Percentiles rank a stretch among this genome's conserved stretches.
These are phyloP conservation scores for Lasioglossum calceatum DNA, from an alignment of 2,888 invertebrate species.

Conservation along the genomic window DNA sequence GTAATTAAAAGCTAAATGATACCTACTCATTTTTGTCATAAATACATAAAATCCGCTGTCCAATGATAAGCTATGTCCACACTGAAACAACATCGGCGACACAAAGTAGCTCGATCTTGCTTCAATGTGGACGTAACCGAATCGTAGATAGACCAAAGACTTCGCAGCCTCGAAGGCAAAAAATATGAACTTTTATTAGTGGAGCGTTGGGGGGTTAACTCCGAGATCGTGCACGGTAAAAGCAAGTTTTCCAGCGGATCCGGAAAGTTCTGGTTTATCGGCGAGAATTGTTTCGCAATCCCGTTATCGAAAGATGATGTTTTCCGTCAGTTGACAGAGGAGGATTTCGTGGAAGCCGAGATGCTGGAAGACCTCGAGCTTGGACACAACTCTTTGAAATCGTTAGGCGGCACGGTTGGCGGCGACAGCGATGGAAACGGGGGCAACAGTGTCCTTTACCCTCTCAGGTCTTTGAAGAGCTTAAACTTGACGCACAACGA, in stretches of 20 bases:
- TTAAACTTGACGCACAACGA: slow-evolving; percentile 92
- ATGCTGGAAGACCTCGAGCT: slow-evolving; percentile 89
- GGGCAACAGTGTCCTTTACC: slow-evolving; percentile 89
- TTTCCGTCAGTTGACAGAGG: slow-evolving; percentile 87
- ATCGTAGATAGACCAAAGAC: neutral
- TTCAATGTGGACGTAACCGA: neutral
- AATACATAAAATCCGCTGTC: too few species aligned
- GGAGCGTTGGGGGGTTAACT: neutral
- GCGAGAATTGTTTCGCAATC: neutral
- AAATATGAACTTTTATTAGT: neutral
- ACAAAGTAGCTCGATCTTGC: too few species aligned
- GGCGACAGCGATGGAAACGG: slow-evolving; percentile 74
- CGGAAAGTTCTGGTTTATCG: neutral
- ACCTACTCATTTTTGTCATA: too few species aligned
- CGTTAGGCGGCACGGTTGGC: slow-evolving; percentile 84
- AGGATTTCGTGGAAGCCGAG: slow-evolving; percentile 91
- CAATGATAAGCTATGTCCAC: too few species aligned
- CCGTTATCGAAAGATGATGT: slow-evolving; percentile 13
- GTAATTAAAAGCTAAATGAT: too few species aligned
- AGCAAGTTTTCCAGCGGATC: neutral
- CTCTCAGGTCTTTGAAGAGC: slow-evolving; percentile 88
- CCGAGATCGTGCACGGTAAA: neutral
- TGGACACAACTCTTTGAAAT: slow-evolving; percentile 89
- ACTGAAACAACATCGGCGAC: too few species aligned
- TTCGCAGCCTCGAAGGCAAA: neutral